Conservation (phyloP, 2,797 vertebrate species). For the Platyrinchus mystaceus region DNA sequence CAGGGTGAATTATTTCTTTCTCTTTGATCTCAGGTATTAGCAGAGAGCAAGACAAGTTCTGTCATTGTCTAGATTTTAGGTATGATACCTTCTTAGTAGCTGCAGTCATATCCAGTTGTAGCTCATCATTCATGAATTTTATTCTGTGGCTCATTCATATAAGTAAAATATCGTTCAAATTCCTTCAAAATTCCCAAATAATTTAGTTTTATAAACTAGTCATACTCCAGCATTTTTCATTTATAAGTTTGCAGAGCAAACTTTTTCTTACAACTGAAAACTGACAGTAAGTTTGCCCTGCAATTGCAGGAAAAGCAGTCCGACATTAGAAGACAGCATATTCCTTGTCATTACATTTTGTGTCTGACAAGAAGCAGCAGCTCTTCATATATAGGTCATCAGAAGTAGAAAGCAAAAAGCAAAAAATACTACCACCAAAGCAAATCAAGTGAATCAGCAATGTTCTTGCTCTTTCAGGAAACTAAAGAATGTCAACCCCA, state of each 20-base stretch:
- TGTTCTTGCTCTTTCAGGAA: not conserved
- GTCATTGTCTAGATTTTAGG: not conserved
- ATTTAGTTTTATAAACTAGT: slow-evolving; percentile 53
- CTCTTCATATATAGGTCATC: not conserved
- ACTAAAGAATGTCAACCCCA: not conserved
- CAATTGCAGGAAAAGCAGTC: slow-evolving; percentile 2
- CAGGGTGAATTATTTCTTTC: not conserved
- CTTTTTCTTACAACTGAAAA: not conserved
- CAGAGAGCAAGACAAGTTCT: not conserved
- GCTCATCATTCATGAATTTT: not conserved
- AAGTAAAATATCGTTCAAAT: not conserved
- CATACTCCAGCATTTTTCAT: slow-evolving; percentile 47
- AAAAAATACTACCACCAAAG: not conserved
- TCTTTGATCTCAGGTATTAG: not conserved
- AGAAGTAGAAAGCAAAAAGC: not conserved
- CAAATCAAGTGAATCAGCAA: not conserved
- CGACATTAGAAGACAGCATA: not conserved
- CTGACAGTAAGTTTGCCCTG: not conserved
- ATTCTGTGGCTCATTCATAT: not conserved
- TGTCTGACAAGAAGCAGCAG: slow-evolving; percentile 28
- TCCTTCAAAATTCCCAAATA: slow-evolving; percentile 35
- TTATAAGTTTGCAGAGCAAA: slow-evolving; percentile 32
- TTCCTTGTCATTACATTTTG: not conserved
- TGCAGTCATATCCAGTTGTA: not conserved
- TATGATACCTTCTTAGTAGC: not conserved